These are phyloP conservation scores for Nematopogon swammerdamellus DNA, from an alignment of 2,888 invertebrate genomes.

Conservation along the genomic window DNA sequence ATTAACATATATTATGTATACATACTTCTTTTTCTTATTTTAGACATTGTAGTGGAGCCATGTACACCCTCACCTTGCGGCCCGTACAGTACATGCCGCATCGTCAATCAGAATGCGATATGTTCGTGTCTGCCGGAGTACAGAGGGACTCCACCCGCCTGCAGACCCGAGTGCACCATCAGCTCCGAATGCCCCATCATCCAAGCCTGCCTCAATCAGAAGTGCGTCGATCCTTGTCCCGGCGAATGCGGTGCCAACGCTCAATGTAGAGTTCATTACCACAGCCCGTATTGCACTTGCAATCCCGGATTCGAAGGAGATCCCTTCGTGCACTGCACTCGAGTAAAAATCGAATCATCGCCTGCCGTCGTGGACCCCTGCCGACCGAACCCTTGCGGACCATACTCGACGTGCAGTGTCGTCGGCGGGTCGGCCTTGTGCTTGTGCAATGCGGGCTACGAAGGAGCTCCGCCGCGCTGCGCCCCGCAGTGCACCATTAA, in stretches of 20 bases:
- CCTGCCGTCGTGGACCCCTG: slow-evolving; percentile 52
- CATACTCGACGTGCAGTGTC: slow-evolving; percentile 61
- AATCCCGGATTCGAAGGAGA: slow-evolving; percentile 69
- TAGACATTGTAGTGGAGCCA: slow-evolving; percentile 54
- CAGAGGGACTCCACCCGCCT: slow-evolving; percentile 71
- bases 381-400: slow-evolving; percentile 67
- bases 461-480: slow-evolving; percentile 68
- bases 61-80: slow-evolving; percentile 80
- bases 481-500: slow-evolving; percentile 74
- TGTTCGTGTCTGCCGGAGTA: slow-evolving; percentile 69
- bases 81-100: slow-evolving; percentile 68
- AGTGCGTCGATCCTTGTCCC: slow-evolving; percentile 78
- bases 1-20: not conserved
- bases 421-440: slow-evolving; percentile 52
- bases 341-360: slow-evolving; percentile 50
- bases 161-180: slow-evolving; percentile 75
- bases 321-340: slow-evolving; percentile 60
- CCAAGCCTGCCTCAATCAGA: slow-evolving; percentile 72
- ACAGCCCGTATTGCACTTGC: slow-evolving; percentile 72
- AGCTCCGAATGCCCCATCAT: slow-evolving; percentile 77
- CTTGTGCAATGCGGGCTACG: slow-evolving; percentile 60
- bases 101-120: slow-evolving; percentile 60
- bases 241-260: slow-evolving; percentile 70
- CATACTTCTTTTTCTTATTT: slow-evolving; percentile 10
- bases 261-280: slow-evolving; percentile 66